Base-by-base conservation (phyloP, 2,888 invertebrate genomes). In the Julus scanicus region DNA sequence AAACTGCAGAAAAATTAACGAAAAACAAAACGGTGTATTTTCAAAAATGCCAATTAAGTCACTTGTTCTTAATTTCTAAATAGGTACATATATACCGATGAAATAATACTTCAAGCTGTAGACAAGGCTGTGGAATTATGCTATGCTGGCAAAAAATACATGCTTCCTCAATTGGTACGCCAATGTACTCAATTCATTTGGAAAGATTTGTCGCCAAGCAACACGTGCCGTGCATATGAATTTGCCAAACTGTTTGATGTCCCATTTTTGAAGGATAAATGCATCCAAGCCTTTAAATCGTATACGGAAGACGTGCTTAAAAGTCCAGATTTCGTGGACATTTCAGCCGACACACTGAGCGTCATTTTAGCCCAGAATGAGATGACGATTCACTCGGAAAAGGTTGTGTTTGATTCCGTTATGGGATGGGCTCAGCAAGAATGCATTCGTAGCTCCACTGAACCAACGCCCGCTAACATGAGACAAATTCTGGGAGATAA, bases 71-170 rank as follows among this genome's bases (percentile, higher is more conserved):
- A 2, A 85, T 85, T 44, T 84, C 39, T 83, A 85, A 85, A 40
- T 92, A 95, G 95, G 90, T 96, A 97, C 90, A 96, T 97, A 88
- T 97, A 97, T 91, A 96, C 96, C 9, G 96, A 97, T 90, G 94
- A 94, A 90, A 95, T 97, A 71, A 95, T 95, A 90, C 94, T 97
- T 13, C 94, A 94, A 89, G 96, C 96, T 0, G 96, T 97, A 91
- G 97, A 97, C 91, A 95, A 96, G 91, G 97, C 96, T 0, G 97
- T 96, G 91, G 97, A 97, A 91, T 92, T 97, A 57, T 97, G 97
- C 91, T 97, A 97, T 92, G 96, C 96, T 88, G 97, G 96, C 13
- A 97, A 97, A 91, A 97, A 97, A 91, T 97, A 97, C 91, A 96
- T 97, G 95, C 92, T 97, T 88, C 97, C 97, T 0, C 95, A 95